These are phyloP conservation scores for Neomorphus geoffroyi DNA, from an alignment of 2,797 vertebrate species.

Conservation along the genomic window DNA sequence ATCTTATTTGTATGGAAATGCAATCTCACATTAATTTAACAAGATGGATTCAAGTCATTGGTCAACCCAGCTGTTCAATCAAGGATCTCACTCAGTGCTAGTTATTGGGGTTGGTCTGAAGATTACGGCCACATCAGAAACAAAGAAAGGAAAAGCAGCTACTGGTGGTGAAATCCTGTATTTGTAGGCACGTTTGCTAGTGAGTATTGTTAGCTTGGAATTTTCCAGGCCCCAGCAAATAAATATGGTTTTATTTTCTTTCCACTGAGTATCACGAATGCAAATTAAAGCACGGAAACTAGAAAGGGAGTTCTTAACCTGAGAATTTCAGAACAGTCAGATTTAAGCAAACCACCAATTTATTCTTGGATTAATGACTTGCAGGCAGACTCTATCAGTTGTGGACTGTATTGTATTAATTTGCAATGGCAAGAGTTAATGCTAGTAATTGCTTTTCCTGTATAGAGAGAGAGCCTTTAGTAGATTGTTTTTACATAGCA, in stretches of 20 bases:
- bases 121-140: background rate
- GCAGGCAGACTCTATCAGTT: background rate
- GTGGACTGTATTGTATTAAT: conserved; percentile 43
- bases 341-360: background rate
- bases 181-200: conserved; percentile 12
- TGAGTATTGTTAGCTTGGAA: background rate
- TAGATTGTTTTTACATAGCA: conserved; percentile 53
- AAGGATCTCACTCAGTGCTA: conserved; percentile 8
- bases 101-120: conserved; percentile 21
- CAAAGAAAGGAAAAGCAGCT: background rate
- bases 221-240: background rate
- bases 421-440: conserved; percentile 58
- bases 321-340: background rate
- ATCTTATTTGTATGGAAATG: conserved; percentile 72
- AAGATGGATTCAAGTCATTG: conserved; percentile 48
- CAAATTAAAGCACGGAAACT: background rate
- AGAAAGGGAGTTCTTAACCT: background rate
- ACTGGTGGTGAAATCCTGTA: background rate
- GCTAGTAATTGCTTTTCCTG: conserved; percentile 53
- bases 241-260: background rate
- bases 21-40: conserved; percentile 59
- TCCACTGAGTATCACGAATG: background rate
- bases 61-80: conserved; percentile 57
- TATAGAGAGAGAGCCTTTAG: conserved; percentile 28
- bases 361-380: conserved; percentile 12